phyloP scores from a whole-genome alignment of 2,888 invertebrate species.

The Cistogaster globosa region DNA sequence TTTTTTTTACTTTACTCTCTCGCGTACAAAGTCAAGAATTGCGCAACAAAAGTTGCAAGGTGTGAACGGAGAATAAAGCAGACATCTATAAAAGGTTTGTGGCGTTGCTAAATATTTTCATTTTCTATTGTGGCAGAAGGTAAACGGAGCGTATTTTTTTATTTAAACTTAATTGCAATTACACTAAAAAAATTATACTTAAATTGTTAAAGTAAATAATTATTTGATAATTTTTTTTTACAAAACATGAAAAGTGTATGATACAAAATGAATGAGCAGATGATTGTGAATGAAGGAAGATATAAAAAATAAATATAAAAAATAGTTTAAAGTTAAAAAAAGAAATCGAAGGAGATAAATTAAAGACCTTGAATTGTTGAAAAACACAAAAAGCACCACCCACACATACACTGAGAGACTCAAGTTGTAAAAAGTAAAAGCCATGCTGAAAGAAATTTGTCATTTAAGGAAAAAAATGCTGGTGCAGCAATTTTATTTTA shows the following conservation, averaged over 20 bases:
- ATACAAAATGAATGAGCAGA: slow-evolving; percentile 68
- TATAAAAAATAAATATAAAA: slow-evolving; percentile 3
- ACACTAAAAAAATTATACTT: slow-evolving; percentile 27
- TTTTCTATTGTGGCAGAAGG: slow-evolving; percentile 8
- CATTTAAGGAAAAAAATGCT: slow-evolving; percentile 4
- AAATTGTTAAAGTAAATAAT: slow-evolving; percentile 40
- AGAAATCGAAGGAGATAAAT: not conserved
- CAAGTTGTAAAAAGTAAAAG: slow-evolving; percentile 30
- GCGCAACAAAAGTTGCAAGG: too few relatives aligned
- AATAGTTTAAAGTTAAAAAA: slow-evolving; percentile 12
- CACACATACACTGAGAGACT: slow-evolving; percentile 62
- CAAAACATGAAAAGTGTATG: slow-evolving; percentile 69
- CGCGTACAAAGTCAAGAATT: too few relatives aligned
- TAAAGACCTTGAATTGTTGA: slow-evolving; percentile 36
- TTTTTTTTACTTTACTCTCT: too few relatives aligned
- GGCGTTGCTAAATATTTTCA: slow-evolving; percentile 45
- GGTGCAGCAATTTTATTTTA: slow-evolving; percentile 36
- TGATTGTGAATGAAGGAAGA: slow-evolving; percentile 58
- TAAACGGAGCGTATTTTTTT: not conserved
- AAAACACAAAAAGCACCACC: slow-evolving; percentile 55
- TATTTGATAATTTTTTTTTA: slow-evolving; percentile 57
- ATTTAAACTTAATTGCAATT: slow-evolving; percentile 15
- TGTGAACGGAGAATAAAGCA: too few relatives aligned
- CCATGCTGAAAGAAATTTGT: slow-evolving; percentile 58
- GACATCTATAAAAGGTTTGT: slow-evolving; percentile 28